Evolutionary conservation across 35 echinoderm and acorn worm species (phyloP), one percentile per base, ranked within the genome.

Genomic region (Ophiothrix spiculata): DNA sequence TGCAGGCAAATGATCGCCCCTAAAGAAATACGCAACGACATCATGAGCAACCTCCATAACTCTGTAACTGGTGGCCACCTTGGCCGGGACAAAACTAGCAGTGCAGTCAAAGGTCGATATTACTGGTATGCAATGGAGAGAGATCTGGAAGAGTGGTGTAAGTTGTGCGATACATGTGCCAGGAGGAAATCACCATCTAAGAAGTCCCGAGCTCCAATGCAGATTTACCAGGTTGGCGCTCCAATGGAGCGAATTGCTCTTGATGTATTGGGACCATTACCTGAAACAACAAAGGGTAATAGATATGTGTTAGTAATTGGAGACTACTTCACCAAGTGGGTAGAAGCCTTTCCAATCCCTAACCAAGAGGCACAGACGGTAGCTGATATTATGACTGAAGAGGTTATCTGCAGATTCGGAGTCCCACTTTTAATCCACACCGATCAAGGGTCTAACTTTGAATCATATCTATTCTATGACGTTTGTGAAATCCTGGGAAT

Each of bases 291-390:
- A 23, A 25, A 79, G 76, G 84, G 84, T 21, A 88, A 93, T 37
- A 77, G 39, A 25, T 89, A 78, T 29, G 39, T 89, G 2, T 35
- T 93, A 13, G 87, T 93, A 16, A 75, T 85, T 0, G 56, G 37
- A 0, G 91, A 89, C 37, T 93, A 85, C 42, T 87, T 93, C 25
- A 85, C 77, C 25, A 93, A 89, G 40, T 92, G 91, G 91, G 29
- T 75, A 34, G 91, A 93, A 40, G 86, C 91, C 0, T 93, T 54
- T 74, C 25, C 91, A 13, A 36, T 93, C 2, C 86, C 91, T 15
- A 69, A 84, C 81, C 86, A 89, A 79, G 86, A 89, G 38, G 86
- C 91, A 6, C 17, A 36, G 12, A 94, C 92, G 25, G 46, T 86
- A 49, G 88, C 88, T 8, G 45, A 38, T 39, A 74, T 35, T 1